A percentile compares a stretch with the other conserved stretches of the same genome.
phyloP scores from a whole-genome alignment of 2,113 vertebrate species.

The Thryonomys swinderianus region DNA sequence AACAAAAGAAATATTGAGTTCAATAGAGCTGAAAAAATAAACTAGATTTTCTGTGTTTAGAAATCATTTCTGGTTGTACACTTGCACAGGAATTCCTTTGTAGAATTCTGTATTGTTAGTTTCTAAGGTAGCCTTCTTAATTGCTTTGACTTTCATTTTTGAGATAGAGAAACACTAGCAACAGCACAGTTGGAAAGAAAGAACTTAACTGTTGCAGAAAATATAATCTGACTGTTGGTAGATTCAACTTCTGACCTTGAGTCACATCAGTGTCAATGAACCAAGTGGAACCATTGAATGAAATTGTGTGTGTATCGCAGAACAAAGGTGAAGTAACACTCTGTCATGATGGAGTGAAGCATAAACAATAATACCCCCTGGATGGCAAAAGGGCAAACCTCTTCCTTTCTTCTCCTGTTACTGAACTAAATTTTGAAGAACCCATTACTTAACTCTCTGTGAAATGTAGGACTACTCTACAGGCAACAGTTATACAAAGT shows the following conservation, averaged over 20 bases:
- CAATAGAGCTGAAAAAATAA: neutral
- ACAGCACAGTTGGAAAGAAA: neutral
- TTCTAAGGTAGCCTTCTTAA: neutral
- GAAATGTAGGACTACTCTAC: neutral
- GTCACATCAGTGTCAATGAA: neutral
- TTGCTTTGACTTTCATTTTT: neutral
- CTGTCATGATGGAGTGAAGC: neutral
- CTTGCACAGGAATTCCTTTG: neutral
- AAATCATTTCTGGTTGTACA: neutral
- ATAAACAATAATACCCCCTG: neutral
- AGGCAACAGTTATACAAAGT: neutral
- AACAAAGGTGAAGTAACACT: neutral
- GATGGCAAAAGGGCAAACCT: neutral
- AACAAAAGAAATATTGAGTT: neutral
- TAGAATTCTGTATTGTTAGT: conserved; percentile 1
- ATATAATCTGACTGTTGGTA: neutral
- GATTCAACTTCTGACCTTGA: neutral
- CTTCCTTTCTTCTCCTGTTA: neutral
- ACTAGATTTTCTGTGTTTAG: neutral
- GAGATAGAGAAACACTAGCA: neutral
- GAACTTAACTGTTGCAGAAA: neutral
- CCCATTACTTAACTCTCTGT: neutral
- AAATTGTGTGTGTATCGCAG: neutral
- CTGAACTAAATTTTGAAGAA: neutral
- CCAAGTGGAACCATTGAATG: neutral